phyloP scores from a whole-genome alignment of 2,113 vertebrate species.

The Struthidea cinerea region DNA sequence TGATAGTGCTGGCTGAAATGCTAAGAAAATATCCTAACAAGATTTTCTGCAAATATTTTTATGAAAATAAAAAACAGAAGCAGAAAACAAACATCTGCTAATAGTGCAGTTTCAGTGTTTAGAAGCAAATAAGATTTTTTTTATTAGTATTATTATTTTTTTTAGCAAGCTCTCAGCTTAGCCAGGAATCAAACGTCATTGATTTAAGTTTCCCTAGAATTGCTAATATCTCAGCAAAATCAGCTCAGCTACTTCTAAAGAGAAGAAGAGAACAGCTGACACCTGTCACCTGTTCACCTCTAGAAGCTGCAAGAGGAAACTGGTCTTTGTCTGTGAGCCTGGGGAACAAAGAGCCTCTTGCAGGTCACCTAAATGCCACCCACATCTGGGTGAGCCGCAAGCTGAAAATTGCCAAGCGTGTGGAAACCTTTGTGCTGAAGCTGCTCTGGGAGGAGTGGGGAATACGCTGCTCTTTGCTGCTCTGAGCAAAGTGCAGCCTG shows the following conservation, averaged over 20 bases:
- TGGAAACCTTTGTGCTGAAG: neutral
- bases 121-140: neutral
- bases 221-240: neutral
- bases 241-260: neutral
- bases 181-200: neutral
- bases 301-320: neutral
- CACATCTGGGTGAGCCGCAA: neutral
- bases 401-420: neutral
- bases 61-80: neutral
- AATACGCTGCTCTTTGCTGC: neutral
- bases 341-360: neutral
- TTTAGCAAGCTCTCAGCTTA: neutral
- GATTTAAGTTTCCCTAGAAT: neutral
- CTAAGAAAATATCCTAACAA: neutral
- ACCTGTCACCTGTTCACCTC: neutral
- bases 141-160: neutral
- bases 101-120: neutral
- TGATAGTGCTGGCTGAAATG: neutral
- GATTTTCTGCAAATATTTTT: neutral
- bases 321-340: neutral
- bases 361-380: neutral
- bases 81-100: neutral
- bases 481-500: neutral
- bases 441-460: neutral
- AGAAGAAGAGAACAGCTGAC: neutral